Percentiles rank a stretch among this genome's conserved stretches.
phyloP scores from a whole-genome alignment of 2,113 vertebrate species.

The Calyptommatus sinebrachiatus region DNA sequence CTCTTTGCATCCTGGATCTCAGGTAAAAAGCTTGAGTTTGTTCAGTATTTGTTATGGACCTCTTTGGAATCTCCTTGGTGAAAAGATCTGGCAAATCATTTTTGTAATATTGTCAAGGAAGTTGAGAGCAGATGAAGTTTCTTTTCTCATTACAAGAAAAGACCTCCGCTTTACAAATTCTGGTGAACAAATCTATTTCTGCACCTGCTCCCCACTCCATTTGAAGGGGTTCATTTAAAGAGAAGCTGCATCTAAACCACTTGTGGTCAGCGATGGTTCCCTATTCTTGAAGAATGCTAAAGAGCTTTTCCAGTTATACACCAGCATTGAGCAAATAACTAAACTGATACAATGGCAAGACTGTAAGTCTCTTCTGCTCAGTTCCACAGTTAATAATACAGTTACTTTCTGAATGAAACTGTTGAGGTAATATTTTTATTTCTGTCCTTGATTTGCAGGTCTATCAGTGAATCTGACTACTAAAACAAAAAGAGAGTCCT shows the following conservation, averaged over 20 bases:
- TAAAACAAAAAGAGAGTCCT: neutral
- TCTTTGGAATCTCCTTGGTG: no score
- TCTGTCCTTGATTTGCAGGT: constrained; percentile 7
- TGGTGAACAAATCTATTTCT: constrained; percentile 60
- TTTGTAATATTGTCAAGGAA: no score
- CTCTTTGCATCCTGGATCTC: no score
- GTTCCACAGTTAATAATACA: neutral
- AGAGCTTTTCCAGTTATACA: constrained; percentile 11
- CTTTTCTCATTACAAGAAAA: constrained; percentile 11
- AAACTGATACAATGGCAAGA: neutral
- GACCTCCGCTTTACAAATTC: constrained; percentile 55
- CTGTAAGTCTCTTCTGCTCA: neutral
- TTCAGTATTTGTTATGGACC: no score
- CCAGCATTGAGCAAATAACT: constrained; percentile 6
- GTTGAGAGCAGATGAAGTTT: neutral
- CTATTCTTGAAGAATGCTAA: constrained; percentile 59
- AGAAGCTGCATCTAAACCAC: constrained; percentile 71
- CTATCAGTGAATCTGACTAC: constrained; percentile 32
- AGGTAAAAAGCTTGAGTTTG: constrained; percentile 7
- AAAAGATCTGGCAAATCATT: no score
- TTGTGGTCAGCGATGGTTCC: constrained; percentile 66
- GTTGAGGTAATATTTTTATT: constrained; percentile 29
- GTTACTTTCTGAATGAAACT: constrained; percentile 24
- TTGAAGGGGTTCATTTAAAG: constrained; percentile 64
- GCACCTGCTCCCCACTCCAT: constrained; percentile 76